Evolutionary conservation across 2,113 vertebrate species (phyloP), one percentile per base, ranked within the genome.

Genomic region (Hystrix cristata): DNA sequence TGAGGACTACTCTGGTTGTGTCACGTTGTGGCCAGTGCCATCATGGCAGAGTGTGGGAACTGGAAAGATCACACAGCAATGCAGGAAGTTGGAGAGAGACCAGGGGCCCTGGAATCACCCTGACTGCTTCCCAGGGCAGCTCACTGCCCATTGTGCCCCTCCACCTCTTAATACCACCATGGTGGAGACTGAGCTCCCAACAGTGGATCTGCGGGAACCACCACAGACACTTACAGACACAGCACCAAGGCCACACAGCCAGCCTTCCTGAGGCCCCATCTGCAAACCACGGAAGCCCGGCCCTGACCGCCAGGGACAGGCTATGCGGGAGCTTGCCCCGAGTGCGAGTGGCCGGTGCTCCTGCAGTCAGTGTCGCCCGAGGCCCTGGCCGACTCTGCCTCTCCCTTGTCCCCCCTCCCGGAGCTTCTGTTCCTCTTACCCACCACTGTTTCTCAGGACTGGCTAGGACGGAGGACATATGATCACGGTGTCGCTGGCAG

Each of bases 381-480:
- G 23, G 16, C 51, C 46, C 34, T 51, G n/a, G 38, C 4, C n/a
- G 12, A 12, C 27, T 12, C 51, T 60, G 55, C 76, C 65, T 64
- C 51, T 27, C 51, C 19, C 3, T 1, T 21, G 12, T 34, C 34
- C 27, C 8, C 2, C 11, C 11, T 31, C 0, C n/a, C 2, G 2
- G 2, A 25, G 4, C 51, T 34, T 89, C 69, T 8, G 7, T 46
- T 87, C 29, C n/a, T 62, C 38, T 79, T 27, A 57, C 12, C 67
- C 64, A 55, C 46, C 34, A 15, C 29, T n/a, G 23, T 15, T 65
- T 57, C 71, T 53, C 3, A 69, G 55, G 15, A 34, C 34, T n/a
- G 34, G 65, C n/a, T 46, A 71, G 14, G 23, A 51, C 11, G 31
- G 43, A 91, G 57, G 25, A 48, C 55, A 4, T 0, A 0, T 2